Evolutionary conservation across 2,797 vertebrate genomes (phyloP), one percentile per base, ranked within the genome.

Genomic region (Helicolenus hilgendorfi): DNA sequence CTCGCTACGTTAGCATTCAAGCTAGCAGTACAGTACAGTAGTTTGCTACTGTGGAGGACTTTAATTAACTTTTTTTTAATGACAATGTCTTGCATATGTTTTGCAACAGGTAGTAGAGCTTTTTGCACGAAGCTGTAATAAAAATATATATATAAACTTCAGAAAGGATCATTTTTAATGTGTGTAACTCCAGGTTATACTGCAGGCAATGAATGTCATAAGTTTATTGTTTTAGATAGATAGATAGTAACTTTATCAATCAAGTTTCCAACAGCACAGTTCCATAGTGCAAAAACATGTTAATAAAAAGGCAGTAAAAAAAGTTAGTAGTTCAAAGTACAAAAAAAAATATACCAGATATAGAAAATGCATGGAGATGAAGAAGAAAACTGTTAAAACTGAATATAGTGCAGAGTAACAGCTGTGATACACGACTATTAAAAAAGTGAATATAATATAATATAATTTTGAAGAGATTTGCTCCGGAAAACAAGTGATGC

Each of bases 51-150:
- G 65, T 59, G 63, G 15, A n/a, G 24, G 27, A 72, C 36, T 83
- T 77, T 10, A 36, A 64, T 55, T 20, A 84, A 93, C 86, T 94
- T 94, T 88, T 88, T 73, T 58, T 60, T 60, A 11, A 53, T 6
- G 62, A 73, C 77, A 70, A 90, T 94, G 91, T 26, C 63, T 73
- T 31, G 75, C 49, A 36, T 35, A 67, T 11, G 53, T 89, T 89
- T 85, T 83, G 84, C 92, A 94, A 95, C 93, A 93, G 88, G 92
- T 94, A 72, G 67, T 94, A 72, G 67, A 86, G 27, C 2, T 35
- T 77, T 85, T 85, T 88, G 26, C 78, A 65, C 26, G 33, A 88
- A 68, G 7, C 41, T 62, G 33, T 68, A 68, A 27, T 24, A 86
- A 31, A 31, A 11, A 38, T 6, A 41, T 6, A 14, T 41, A 38